Base-by-base conservation (phyloP, 2,797 vertebrate genomes). In the Miichthys miiuy region DNA sequence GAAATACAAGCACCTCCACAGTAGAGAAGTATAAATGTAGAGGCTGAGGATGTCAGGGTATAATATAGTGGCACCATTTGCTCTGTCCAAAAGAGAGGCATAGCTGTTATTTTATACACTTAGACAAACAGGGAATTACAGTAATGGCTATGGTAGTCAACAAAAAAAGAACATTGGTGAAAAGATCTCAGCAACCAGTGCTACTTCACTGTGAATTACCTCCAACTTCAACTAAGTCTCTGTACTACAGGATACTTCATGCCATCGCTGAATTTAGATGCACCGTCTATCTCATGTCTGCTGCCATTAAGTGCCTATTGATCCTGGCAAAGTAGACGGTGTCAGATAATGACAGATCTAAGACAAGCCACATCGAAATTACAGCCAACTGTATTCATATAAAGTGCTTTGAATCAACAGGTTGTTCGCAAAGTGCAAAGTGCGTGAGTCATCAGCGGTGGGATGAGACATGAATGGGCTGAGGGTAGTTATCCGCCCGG, bases 351-450 rank as follows among this genome's bases (percentile, higher is more conserved):
- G 67, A 83, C 55, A 77, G 58, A 67, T 84, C 82, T 67, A 23
- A 64, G 68, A 46, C 34, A 47, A 51, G 84, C 58, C 79, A 44
- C 55, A 3, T 77, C 56, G 27, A 82, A 79, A 89, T 88, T 68
- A 79, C 71, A 69, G 62, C 76, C 71, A 76, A 77, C 85, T 44
- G n/a, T 41, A 70, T 85, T 85, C 57, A 75, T 52, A 72, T 48
- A 47, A 84, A 75, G 57, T 54, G 72, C 63, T 83, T 84, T 64
- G 73, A 87, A 90, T 82, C 84, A 83, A 87, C 83, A 81, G 77
- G 66, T 84, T 81, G 80, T 69, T 74, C 8, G 2, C 47, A 79
- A 76, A 88, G 78, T 81, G 80, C 60, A 79, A 76, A 88, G 78
- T 81, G 80, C 57, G 66, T 54, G 79, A 72, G 81, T 81, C 74